A percentile compares a stretch with the other conserved stretches of the same genome.
phyloP scores from a whole-genome alignment of 1,140 invertebrate species.

The Cotesia glomerata region DNA sequence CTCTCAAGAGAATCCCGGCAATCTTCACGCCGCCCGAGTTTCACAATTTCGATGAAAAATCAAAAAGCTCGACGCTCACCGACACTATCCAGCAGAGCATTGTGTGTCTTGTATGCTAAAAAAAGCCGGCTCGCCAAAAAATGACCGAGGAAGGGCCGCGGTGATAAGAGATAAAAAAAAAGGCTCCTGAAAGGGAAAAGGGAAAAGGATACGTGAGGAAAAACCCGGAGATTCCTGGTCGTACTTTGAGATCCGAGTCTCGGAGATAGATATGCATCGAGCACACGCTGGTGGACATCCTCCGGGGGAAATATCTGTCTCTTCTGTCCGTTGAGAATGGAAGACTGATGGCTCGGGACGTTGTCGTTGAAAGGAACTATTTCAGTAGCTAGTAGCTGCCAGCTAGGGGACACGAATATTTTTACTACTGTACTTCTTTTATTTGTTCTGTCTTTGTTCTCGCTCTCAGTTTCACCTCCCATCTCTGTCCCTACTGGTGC shows the following conservation, averaged over 20 bases:
- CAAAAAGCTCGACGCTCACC: slow-evolving; percentile 1
- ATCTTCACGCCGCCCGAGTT: slow-evolving; percentile 35
- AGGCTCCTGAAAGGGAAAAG: not conserved
- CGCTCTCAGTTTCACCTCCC: too few relatives aligned
- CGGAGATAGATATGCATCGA: slow-evolving; percentile 22
- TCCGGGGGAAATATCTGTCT: slow-evolving; percentile 32
- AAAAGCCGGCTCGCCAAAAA: not conserved
- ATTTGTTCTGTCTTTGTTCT: too few relatives aligned
- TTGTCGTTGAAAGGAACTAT: slow-evolving; percentile 9
- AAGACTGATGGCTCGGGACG: slow-evolving; percentile 27
- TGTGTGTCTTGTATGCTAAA: too few relatives aligned
- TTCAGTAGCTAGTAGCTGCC: not conserved
- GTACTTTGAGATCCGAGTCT: not conserved
- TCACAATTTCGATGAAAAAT: slow-evolving; percentile 30
- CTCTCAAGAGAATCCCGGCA: slow-evolving; percentile 29
- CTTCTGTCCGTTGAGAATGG: slow-evolving; percentile 26
- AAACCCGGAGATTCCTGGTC: slow-evolving; percentile 7
- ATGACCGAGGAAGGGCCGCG: not conserved
- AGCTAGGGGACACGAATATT: too few relatives aligned
- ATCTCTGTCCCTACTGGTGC: not conserved
- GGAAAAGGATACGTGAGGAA: slow-evolving; percentile 6
- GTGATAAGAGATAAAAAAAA: not conserved
- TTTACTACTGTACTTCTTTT: not conserved
- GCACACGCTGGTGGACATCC: slow-evolving; percentile 28
- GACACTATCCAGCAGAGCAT: not conserved